Base-by-base conservation (phyloP, 92 coral and sea anemone genomes). In the Epizoanthus stellaris region DNA sequence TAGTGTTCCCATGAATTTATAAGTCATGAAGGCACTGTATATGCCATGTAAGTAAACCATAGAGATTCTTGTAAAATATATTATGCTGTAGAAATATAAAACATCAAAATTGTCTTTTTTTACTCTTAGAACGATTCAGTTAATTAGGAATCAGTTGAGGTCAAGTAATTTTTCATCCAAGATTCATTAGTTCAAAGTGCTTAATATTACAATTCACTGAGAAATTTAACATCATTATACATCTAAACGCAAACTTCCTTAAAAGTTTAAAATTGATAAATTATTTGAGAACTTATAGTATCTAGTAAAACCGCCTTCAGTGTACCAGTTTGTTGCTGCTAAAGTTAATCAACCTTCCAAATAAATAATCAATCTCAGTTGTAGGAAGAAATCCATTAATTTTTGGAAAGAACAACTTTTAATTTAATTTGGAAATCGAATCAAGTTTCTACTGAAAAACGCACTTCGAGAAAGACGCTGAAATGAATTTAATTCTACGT, bases 181-280 rank as follows among this genome's bases (percentile, higher is more conserved):
- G 17, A 54, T 75, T 54, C 38, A 25, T 75, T 34, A 2, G 5
- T 42, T 71, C 47, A 3, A 15, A 13, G 42, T 42, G 3, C 20
- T 25, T 59, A 17, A 1, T 6, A 34, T 38, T n/a, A 17, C 12
- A 59, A 38, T 74, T 43, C 12, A 36, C 45, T 15, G 2, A 66
- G 21, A 11, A 74, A 74, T 17, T 53, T 53, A 63, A 15, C 83
- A 43, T 79, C 67, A 79, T 62, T 63, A 79, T 30, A 45, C 67
- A 63, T 77, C 70, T 61, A 79, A 64, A 64, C 60, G 47, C 72
- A 25, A 63, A 62, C 21, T 47, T 61, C 60, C 16, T 43, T 21
- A 19, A 34, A 3, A 34, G 40, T 63, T 79, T 43, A 20, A 52
- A 52, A 52, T 13, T 52, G 15, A 52, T 52, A 11, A 52, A 52